These are phyloP conservation scores for Noctua pronuba DNA, from an alignment of 2,888 invertebrate genomes.

Conservation along the genomic window DNA sequence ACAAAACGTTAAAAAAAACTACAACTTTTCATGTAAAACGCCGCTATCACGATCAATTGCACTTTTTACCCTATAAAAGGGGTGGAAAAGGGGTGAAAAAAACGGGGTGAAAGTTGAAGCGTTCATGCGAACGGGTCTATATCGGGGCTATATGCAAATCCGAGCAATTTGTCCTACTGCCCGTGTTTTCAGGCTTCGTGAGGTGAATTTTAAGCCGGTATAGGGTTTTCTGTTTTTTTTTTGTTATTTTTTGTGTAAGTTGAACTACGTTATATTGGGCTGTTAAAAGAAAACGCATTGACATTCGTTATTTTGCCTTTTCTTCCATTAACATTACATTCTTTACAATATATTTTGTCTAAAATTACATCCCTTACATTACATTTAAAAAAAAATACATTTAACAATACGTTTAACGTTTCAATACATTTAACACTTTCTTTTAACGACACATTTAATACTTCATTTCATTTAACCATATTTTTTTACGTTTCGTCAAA, in stretches of 20 bases:
- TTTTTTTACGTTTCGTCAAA: too few species aligned
- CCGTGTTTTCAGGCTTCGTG: constrained; percentile 46
- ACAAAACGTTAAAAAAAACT: background rate
- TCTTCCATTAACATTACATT: too few species aligned
- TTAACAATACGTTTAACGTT: too few species aligned
- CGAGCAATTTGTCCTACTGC: constrained; percentile 30
- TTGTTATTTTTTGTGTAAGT: constrained; percentile 6
- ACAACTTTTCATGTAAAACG: background rate
- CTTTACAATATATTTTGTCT: too few species aligned
- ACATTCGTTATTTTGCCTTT: too few species aligned
- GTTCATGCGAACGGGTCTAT: constrained; percentile 20
- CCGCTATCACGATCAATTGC: constrained; percentile 24
- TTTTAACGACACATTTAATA: too few species aligned
- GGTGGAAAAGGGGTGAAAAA: constrained; percentile 8
- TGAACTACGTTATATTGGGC: background rate
- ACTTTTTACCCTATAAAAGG: constrained; percentile 16
- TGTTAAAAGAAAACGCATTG: too few species aligned
- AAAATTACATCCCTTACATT: too few species aligned
- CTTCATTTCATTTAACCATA: too few species aligned
- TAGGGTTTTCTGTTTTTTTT: constrained; percentile 1
- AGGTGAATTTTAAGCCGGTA: constrained; percentile 14
- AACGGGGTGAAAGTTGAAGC: constrained; percentile 22
- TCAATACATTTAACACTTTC: too few species aligned
- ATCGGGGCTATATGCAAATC: constrained; percentile 49
- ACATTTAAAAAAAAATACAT: too few species aligned